Evolutionary conservation across 2,797 vertebrate genomes (phyloP), one percentile per base, ranked within the genome.

Genomic region (Podarcis lilfordi): DNA sequence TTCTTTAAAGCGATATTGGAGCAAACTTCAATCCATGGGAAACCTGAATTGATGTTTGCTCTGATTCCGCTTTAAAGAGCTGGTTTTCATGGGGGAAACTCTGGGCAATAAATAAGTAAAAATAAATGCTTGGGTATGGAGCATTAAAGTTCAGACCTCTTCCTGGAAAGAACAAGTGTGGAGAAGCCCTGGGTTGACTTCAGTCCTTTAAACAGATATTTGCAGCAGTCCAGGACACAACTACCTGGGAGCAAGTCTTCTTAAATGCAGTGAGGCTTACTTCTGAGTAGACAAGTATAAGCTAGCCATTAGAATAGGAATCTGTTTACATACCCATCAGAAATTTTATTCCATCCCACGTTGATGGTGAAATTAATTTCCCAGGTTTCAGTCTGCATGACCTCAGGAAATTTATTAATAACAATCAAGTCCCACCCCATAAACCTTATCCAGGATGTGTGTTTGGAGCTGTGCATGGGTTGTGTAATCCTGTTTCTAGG

Each of bases 351-450:
- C 64, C 5, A 15, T 83, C 40, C 72, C 25, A 55, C 6, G 15
- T 15, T 23, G 81, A 32, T 83, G 66, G 40, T 32, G 10, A 78
- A n/a, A 78, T 71, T 35, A 15, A 43, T 61, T 71, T 27, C 6
- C 64, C 66, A 43, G 61, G 32, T 40, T 75, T 82, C 45, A 55
- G 68, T 40, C 1, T 6, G 37, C 25, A 59, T 85, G 37, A 59
- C 29, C 7, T 10, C 76, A 43, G 35, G 40, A 37, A 0, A 0
- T 10, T 69, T 40, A 35, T 1, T 50, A 32, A 29, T 0, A 64
- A 15, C 71, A 37, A 59, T 0, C 9, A 82, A 25, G 15, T 64
- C 84, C 80, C 35, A 86, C 10, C 43, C 43, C 5, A 11, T 7
- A 59, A 82, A 77, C 15, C 1, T 25, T 21, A 64, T 27, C 74